Evolutionary conservation across 2,113 vertebrate species (phyloP).

Genomic region (Saccopteryx bilineata): DNA sequence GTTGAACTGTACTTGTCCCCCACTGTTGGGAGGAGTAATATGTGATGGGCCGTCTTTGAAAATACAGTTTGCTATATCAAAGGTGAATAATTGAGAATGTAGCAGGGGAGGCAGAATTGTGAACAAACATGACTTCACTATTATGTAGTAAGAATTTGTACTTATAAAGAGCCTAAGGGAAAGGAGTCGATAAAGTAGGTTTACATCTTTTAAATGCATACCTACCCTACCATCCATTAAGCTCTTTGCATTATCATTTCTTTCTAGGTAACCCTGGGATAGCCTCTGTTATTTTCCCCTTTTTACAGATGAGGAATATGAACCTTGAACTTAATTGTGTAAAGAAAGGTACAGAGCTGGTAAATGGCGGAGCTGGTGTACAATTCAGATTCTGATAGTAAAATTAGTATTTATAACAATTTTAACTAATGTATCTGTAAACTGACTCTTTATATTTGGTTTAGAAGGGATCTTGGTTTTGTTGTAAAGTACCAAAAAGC

Average conservation of each 20-base stretch:
- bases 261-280: background rate
- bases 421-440: background rate
- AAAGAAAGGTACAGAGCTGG: conserved; percentile 4
- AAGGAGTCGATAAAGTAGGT: background rate
- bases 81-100: background rate
- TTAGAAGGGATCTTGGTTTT: background rate
- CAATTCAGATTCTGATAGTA: background rate
- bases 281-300: background rate
- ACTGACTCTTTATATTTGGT: background rate
- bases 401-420: background rate
- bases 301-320: background rate
- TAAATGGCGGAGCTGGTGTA: background rate
- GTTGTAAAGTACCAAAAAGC: too few relatives aligned
- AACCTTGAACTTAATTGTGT: background rate
- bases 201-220: background rate
- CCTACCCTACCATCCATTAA: background rate
- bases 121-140: background rate
- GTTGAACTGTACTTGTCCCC: background rate
- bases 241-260: background rate
- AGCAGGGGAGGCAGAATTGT: background rate
- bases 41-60: background rate
- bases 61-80: background rate
- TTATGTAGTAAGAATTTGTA: background rate
- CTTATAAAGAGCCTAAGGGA: background rate
- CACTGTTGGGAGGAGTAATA: background rate